Evolutionary conservation across 2,113 vertebrate genomes (phyloP).

Genomic region (Glaucomys volans): DNA sequence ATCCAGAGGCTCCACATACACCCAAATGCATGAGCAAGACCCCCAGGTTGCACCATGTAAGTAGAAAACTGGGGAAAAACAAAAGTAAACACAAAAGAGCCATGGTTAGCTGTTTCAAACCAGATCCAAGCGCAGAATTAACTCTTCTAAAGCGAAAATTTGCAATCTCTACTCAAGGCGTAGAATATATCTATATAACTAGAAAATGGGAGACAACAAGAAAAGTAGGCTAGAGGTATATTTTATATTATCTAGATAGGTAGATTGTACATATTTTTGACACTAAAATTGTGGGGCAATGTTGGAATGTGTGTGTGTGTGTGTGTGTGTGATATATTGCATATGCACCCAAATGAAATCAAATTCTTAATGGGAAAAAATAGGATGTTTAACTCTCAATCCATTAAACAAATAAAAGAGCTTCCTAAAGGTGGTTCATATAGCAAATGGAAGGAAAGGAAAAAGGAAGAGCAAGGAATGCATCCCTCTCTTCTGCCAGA

Average conservation of each 20-base stretch:
- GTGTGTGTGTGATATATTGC: not conserved
- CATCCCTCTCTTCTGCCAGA: not conserved
- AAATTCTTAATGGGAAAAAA: not conserved
- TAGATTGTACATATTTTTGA: not conserved
- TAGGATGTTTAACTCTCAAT: not conserved
- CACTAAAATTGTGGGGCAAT: not conserved
- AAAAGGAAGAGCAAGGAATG: not conserved
- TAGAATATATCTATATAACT: not conserved
- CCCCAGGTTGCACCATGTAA: not conserved
- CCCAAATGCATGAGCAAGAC: not conserved
- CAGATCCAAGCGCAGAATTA: not conserved
- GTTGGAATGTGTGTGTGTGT: not conserved
- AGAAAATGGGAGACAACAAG: not conserved
- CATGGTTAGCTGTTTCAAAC: not conserved
- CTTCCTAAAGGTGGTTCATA: not conserved
- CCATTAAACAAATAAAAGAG: not conserved
- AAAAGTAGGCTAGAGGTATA: not conserved
- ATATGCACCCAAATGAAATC: not conserved
- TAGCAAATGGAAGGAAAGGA: not conserved
- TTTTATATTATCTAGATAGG: no score
- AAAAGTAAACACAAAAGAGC: not conserved
- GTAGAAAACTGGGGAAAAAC: not conserved
- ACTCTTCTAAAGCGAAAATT: not conserved
- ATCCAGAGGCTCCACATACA: not conserved
- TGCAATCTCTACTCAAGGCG: not conserved